Percentiles rank a stretch among this genome's conserved stretches.
These are phyloP conservation scores for Ashinkailepas kermadecensis DNA, from an alignment of 2,888 invertebrate genomes.

Conservation along the genomic window DNA sequence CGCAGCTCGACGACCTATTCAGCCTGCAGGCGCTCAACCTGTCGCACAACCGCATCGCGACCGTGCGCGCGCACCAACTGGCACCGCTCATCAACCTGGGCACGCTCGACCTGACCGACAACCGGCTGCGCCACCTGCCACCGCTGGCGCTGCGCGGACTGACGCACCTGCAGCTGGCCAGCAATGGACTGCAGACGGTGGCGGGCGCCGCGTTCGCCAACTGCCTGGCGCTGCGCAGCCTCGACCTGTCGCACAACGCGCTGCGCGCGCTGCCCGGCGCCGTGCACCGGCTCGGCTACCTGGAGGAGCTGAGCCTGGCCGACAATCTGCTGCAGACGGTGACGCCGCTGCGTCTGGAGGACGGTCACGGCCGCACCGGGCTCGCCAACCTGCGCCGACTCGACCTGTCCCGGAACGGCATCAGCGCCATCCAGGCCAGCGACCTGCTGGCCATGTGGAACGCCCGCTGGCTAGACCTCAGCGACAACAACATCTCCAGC, in stretches of 20 bases:
- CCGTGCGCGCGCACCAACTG: constrained; percentile 52
- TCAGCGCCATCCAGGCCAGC: not conserved
- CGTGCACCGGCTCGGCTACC: constrained; percentile 56
- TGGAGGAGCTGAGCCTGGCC: constrained; percentile 74
- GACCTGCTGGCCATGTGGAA: constrained; percentile 12
- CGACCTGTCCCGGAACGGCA: constrained; percentile 7
- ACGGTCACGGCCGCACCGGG: not conserved
- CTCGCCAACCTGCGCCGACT: constrained; percentile 60
- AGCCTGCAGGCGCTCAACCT: constrained; percentile 77
- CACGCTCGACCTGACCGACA: constrained; percentile 53
- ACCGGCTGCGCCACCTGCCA: constrained; percentile 64
- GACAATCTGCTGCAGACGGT: constrained; percentile 64
- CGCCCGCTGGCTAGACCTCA: constrained; percentile 67
- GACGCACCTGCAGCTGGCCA: constrained; percentile 47
- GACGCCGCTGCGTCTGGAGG: constrained; percentile 61
- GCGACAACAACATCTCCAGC: constrained; percentile 71
- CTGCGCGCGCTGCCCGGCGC: constrained; percentile 52
- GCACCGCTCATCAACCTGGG: constrained; percentile 58
- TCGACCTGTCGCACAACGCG: constrained; percentile 75
- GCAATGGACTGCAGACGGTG: constrained; percentile 67
- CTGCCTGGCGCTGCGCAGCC: constrained; percentile 67
- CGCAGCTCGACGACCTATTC: constrained; percentile 74
- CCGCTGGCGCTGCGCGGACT: constrained; percentile 49
- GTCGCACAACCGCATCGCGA: constrained; percentile 71
- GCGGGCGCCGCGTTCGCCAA: constrained; percentile 63